Percentiles rank a stretch among this genome's conserved stretches.
These are phyloP conservation scores for Papilio xuthus DNA, from an alignment of 1,140 invertebrate genomes.

Conservation along the genomic window DNA sequence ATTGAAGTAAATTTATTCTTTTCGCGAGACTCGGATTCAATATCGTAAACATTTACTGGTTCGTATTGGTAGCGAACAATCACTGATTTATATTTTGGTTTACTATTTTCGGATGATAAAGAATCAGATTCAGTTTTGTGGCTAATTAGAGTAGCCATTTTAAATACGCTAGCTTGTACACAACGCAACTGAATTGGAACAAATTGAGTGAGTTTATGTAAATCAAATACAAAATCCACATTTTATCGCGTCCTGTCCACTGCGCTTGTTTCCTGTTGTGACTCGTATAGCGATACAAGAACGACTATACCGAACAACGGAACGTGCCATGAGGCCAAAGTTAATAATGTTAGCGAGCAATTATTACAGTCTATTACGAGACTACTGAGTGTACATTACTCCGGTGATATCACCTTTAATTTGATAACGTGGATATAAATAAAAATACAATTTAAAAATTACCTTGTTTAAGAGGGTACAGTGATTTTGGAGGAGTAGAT, in stretches of 20 bases:
- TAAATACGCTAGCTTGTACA: slow-evolving; percentile 43
- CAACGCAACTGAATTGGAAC: slow-evolving; percentile 49
- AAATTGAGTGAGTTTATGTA: slow-evolving; percentile 52
- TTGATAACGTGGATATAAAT: too few relatives aligned
- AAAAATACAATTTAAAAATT: slow-evolving; percentile 37
- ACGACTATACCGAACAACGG: slow-evolving; percentile 43
- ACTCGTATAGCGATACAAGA: slow-evolving; percentile 51
- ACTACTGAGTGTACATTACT: slow-evolving; percentile 40
- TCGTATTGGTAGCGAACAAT: slow-evolving; percentile 46
- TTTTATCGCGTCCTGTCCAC: slow-evolving; percentile 69
- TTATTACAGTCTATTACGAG: slow-evolving; percentile 42
- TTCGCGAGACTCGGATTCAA: slow-evolving; percentile 43
- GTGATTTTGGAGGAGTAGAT: slow-evolving; percentile 48
- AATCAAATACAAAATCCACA: slow-evolving; percentile 62
- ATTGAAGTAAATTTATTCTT: slow-evolving; percentile 47
- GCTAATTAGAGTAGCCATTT: slow-evolving; percentile 55
- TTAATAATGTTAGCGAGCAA: slow-evolving; percentile 42
- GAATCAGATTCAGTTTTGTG: slow-evolving; percentile 52
- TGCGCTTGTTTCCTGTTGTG: slow-evolving; percentile 70
- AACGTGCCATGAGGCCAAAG: slow-evolving; percentile 25
- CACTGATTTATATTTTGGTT: slow-evolving; percentile 42
- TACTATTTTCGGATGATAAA: slow-evolving; percentile 55
- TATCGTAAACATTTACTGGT: slow-evolving; percentile 64
- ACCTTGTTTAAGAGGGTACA: slow-evolving; percentile 53
- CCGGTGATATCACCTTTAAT: slow-evolving; percentile 23